Percentiles rank a stretch among this genome's conserved stretches.
phyloP scores from a whole-genome alignment of 2,113 vertebrate species.

The Halichoerus grypus region DNA sequence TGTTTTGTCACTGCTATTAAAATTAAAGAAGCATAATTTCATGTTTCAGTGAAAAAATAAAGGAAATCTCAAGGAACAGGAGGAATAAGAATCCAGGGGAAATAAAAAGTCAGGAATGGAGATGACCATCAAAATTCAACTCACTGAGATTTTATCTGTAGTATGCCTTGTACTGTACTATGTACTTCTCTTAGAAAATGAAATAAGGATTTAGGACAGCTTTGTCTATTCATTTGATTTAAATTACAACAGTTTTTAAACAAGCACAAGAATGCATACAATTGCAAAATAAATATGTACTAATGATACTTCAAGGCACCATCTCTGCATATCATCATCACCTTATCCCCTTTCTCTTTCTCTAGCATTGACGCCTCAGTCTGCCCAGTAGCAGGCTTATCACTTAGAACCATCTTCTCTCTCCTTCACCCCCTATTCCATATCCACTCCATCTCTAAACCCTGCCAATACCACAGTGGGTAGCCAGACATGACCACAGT shows the following conservation, averaged over 20 bases:
- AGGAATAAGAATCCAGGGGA: not conserved
- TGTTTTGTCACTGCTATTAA: not conserved
- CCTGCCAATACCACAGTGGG: not conserved
- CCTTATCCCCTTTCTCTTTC: not conserved
- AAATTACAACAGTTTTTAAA: constrained; percentile 33
- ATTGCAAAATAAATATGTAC: not conserved
- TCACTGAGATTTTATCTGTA: not conserved
- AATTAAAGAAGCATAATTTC: not conserved
- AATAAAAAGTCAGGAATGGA: not conserved
- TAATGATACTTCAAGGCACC: not conserved
- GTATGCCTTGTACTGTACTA: not conserved
- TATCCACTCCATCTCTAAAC: not conserved
- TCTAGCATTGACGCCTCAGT: not conserved
- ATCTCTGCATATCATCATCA: not conserved
- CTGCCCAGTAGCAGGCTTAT: not conserved
- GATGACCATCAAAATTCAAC: not conserved
- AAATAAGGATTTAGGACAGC: not conserved
- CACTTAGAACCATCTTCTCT: not conserved
- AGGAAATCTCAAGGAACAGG: constrained; percentile 15
- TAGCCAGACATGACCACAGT: not conserved
- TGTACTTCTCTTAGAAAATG: not conserved
- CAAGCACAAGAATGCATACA: not conserved
- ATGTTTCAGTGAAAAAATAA: not conserved
- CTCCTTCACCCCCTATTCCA: not conserved
- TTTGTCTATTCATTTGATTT: not conserved